Conservation (phyloP, 2,888 invertebrate species). For the Leucoptera coffeella region DNA sequence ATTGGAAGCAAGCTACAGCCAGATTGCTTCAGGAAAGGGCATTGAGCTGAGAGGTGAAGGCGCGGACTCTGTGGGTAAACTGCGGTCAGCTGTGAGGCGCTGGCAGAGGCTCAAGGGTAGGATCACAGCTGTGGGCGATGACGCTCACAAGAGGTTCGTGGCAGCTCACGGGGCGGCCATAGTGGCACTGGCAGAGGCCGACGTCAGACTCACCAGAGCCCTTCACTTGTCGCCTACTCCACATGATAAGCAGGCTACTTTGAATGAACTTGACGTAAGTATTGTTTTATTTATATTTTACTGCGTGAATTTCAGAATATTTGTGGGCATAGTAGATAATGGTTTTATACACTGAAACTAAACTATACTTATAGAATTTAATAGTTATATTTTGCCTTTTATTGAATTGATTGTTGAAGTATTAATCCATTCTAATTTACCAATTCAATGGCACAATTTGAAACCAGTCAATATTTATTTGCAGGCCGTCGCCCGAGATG, state of each 20-base stretch:
- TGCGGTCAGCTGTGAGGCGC: conserved; percentile 57
- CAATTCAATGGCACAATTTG: too few relatives aligned
- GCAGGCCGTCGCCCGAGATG: conserved; percentile 28
- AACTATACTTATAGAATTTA: too few relatives aligned
- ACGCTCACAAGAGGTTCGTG: conserved; percentile 61
- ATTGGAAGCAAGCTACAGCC: conserved; percentile 64
- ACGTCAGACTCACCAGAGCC: conserved; percentile 64
- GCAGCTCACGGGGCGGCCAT: conserved; percentile 67
- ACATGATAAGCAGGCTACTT: conserved; percentile 29
- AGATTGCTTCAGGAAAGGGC: conserved; percentile 60
- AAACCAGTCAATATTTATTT: too few relatives aligned
- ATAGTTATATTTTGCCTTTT: too few relatives aligned
- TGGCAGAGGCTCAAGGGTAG: conserved; percentile 61
- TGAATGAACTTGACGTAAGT: conserved; percentile 42
- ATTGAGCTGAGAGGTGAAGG: conserved; percentile 59
- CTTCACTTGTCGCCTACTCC: conserved; percentile 54
- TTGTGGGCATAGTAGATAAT: too few relatives aligned
- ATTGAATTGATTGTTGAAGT: too few relatives aligned
- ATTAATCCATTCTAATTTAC: too few relatives aligned
- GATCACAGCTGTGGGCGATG: conserved; percentile 52
- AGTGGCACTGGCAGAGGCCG: conserved; percentile 63
- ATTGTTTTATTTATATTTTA: too few relatives aligned
- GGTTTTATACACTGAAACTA: too few relatives aligned
- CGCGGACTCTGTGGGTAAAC: conserved; percentile 58
- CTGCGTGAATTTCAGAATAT: too few relatives aligned